Conservation (phyloP, 1,140 invertebrate species). For the Drosophila baimaii region DNA sequence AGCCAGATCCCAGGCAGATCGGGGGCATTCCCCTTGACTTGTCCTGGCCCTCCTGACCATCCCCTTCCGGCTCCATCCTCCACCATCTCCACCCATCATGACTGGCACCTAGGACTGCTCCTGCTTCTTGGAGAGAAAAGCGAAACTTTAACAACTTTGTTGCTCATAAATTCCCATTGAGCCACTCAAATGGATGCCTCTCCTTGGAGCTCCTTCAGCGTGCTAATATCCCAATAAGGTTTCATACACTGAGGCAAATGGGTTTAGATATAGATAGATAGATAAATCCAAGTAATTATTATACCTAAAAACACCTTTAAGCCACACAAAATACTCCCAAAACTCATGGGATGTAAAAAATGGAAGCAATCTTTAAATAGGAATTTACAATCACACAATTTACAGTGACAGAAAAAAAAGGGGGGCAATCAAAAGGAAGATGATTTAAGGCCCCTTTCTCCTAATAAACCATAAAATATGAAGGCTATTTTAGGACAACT, state of each 20-base stretch:
- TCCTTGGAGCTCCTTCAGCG: not conserved
- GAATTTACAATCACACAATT: not conserved
- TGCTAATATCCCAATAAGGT: slow-evolving; percentile 7
- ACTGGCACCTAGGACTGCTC: slow-evolving; percentile 7
- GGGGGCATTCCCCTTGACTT: slow-evolving; percentile 17
- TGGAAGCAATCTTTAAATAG: not conserved
- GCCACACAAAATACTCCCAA: no score
- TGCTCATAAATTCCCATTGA: slow-evolving; percentile 42
- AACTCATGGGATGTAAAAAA: not conserved
- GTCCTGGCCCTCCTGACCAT: not conserved
- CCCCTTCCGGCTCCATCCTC: not conserved
- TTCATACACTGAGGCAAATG: not conserved
- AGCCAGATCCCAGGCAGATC: slow-evolving; percentile 23
- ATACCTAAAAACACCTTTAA: no score
- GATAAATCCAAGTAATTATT: no score
- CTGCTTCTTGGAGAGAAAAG: no score
- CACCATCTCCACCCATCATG: not conserved
- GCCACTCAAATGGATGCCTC: slow-evolving; percentile 28
- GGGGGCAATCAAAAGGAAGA: not conserved
- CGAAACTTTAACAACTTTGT: slow-evolving; percentile 25
- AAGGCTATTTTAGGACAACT: not conserved
- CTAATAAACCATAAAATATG: not conserved
- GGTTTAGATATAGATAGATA: no score
- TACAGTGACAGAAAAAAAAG: slow-evolving; percentile 13
- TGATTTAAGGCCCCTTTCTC: not conserved